Conservation (phyloP, 2,797 vertebrate genomes). For the Lepilemur ruficaudatus region DNA sequence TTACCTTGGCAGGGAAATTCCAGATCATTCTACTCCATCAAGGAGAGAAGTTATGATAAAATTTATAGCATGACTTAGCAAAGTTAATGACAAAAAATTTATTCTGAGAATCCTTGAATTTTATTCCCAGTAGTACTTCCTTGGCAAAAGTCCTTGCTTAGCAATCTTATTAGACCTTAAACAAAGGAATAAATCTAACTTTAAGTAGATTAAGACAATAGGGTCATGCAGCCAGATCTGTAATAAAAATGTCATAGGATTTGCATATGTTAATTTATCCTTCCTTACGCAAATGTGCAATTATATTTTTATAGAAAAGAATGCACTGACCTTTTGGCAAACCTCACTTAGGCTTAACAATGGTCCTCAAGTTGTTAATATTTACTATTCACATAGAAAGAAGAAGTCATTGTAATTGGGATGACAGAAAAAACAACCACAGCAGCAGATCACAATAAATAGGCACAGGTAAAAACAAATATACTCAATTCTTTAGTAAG, state of each 20-base stretch:
- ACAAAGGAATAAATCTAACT: constrained; percentile 3
- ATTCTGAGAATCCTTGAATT: not conserved
- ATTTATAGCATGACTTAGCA: not conserved
- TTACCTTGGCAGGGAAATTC: not conserved
- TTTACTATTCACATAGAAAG: not conserved
- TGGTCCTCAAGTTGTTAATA: not conserved
- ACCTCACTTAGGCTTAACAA: constrained; percentile 12
- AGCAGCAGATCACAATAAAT: not conserved
- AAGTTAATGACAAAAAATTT: constrained; percentile 41
- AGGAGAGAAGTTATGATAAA: not conserved
- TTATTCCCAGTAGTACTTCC: constrained; percentile 16
- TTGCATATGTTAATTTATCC: constrained; percentile 44
- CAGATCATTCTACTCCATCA: not conserved
- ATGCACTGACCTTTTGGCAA: not conserved
- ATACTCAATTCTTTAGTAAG: not conserved
- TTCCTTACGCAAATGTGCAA: constrained; percentile 3
- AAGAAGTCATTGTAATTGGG: not conserved
- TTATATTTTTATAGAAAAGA: constrained; percentile 36
- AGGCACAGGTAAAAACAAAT: not conserved
- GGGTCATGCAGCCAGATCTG: not conserved
- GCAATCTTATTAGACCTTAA: constrained; percentile 35
- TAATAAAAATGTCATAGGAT: not conserved
- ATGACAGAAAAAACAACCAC: not conserved
- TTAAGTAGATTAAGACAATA: constrained; percentile 45
- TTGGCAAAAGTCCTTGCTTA: constrained; percentile 36